Evolutionary conservation across 2,113 vertebrate genomes (phyloP), one percentile per base, ranked within the genome.

Genomic region (Chunga burmeisteri): DNA sequence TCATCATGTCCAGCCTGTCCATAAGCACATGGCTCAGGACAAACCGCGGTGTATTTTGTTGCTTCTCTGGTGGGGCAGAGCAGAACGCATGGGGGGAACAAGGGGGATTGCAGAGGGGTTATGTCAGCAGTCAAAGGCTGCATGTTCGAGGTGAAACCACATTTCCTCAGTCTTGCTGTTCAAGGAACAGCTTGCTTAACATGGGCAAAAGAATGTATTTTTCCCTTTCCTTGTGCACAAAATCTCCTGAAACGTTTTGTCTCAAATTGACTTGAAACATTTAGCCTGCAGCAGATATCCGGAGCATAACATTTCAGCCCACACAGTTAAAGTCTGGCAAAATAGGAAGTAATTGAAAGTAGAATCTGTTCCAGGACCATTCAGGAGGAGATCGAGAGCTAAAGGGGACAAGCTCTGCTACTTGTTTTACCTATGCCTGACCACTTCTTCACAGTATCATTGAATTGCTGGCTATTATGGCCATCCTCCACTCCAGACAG

Each of bases 151-250:
- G 66, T 68, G 53, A 93, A 86, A 97, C 79, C 74, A 77, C 82
- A 93, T 83, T 90, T 93, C 71, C 67, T 90, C 87, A 55, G 84
- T 40, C 73, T 87, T 1, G 1, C 40, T 86, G 40, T 44, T 94
- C 27, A 9, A 65, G 75, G 87, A 90, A 44, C 40, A 86, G 38
- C 79, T 86, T 88, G 71, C 88, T 93, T 83, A 90, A 95, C 3
- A 8, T 93, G 82, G 49, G 79, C 88, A 88, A 83, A 94, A 65
- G 91, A 97, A 95, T 77, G 75, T 47, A 42, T 77, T 94, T 94
- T 94, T 77, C 79, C 67, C 49, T 86, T 86, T 49, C 67, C 30
- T 77, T 66, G 40, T n/a, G 67, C 82, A 73, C 7, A 17, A 90
- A 90, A 80, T 88, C 49, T 81, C 90, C 83, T 92, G 79, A 90